Percentiles rank a stretch among this genome's conserved stretches.
Evolutionary conservation across 2,797 vertebrate genomes (phyloP).

Genomic region (Bucorvus abyssinicus): DNA sequence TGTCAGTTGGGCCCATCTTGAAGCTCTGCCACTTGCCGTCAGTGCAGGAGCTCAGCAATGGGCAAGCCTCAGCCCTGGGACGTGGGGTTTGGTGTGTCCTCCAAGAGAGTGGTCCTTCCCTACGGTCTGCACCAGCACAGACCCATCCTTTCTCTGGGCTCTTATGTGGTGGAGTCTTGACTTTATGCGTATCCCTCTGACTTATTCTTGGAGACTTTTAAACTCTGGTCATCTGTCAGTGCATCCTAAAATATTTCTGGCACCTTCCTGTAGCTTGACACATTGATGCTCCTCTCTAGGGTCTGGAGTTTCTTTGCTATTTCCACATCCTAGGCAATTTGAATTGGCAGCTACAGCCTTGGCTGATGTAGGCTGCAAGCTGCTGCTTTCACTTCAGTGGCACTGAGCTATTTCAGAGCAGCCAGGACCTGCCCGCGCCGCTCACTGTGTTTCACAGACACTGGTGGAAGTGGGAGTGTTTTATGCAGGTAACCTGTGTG

Average conservation of each 20-base stretch:
- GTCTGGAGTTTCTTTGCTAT: neutral
- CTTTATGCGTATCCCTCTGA: neutral
- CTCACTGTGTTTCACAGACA: neutral
- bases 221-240: neutral
- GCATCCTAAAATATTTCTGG: neutral
- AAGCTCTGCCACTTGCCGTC: rapidly evolving
- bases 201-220: neutral
- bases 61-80: neutral
- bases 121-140: rapidly evolving
- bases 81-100: neutral
- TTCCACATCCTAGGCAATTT: rapidly evolving
- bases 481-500: neutral
- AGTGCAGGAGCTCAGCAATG: neutral
- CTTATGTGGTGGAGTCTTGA: neutral
- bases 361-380: neutral
- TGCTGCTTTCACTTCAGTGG: slow-evolving; percentile 8
- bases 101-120: neutral
- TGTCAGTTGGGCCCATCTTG: neutral
- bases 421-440: neutral
- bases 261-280: neutral
- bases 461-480: neutral
- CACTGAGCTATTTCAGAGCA: neutral
- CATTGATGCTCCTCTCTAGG: neutral
- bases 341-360: neutral
- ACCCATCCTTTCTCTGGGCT: neutral